Base-by-base conservation (phyloP, 1,140 invertebrate genomes). In the Coboldia fuscipes region DNA sequence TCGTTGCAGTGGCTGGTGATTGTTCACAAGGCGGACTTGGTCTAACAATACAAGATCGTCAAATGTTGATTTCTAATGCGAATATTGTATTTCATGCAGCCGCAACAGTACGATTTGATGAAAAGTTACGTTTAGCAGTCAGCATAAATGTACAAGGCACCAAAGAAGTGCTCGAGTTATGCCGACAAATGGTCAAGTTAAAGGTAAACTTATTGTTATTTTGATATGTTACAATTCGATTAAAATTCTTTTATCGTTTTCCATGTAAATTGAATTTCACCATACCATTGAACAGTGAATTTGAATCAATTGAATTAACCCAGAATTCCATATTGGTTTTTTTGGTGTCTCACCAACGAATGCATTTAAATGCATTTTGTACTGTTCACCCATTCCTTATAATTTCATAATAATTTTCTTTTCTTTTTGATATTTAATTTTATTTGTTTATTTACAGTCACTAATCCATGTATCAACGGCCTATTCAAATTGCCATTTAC, bases 401-500 rank as follows among this genome's bases (percentile, higher is more conserved):
- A 23, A 7, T 12, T 23, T 12, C 12, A 6, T 23, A 6, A 7
- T 28, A 28, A 28, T 9, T 17, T 17, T 18, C 6, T 33, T 31
- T 44, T 37, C 28, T 35, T 41, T 41, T 39, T n/a, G n/a, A n/a
- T n/a, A n/a, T n/a, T n/a, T n/a, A n/a, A n/a, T n/a, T n/a, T n/a
- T n/a, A n/a, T n/a, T n/a, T n/a, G n/a, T n/a, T n/a, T n/a, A 29
- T 38, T 50, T 51, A 3, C 45, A 70, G 63, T 57, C 62, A 19
- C 50, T 72, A n/a, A 56, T 75, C 7, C 70, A 75, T 42, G 66
- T 75, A 4, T 78, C 74, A 0, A 78, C 75, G 0, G 70, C 70
- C 0, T 79, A 75, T 45, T 65, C 70, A 5, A 69, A 75, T 45
- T 77, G 72, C 46, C 57, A 68, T 41, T 43, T 57, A 13, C 39